A percentile compares a stretch with the other conserved stretches of the same genome.
These are phyloP conservation scores for Aptenodytes patagonicus DNA, from an alignment of 2,113 vertebrate species.

Conservation along the genomic window DNA sequence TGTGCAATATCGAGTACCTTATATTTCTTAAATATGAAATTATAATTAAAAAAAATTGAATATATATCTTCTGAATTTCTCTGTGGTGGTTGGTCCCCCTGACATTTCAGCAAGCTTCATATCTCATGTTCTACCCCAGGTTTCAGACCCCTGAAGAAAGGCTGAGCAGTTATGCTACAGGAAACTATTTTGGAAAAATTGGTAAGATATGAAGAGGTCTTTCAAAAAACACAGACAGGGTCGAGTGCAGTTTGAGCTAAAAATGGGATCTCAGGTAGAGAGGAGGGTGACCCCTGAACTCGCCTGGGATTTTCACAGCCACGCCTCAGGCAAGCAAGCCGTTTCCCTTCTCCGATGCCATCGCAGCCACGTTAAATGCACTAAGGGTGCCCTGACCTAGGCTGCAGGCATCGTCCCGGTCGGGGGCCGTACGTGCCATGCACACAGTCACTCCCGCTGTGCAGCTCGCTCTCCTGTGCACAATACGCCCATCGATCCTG, in stretches of 20 bases:
- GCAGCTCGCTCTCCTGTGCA: neutral
- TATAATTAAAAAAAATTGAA: too few species aligned
- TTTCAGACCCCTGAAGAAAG: neutral
- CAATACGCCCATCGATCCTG: rapidly evolving
- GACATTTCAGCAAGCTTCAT: neutral
- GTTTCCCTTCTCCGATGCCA: neutral
- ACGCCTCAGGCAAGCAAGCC: neutral
- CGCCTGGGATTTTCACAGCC: neutral
- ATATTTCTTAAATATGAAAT: neutral
- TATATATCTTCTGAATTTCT: neutral
- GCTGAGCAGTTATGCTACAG: neutral
- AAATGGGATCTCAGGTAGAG: neutral
- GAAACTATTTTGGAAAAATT: neutral
- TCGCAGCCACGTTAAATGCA: neutral
- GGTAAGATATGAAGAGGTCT: neutral
- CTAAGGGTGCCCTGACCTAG: neutral
- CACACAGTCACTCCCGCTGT: neutral
- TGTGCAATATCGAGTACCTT: neutral
- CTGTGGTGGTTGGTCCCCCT: neutral
- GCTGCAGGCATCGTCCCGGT: neutral
- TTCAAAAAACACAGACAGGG: neutral
- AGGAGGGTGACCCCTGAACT: neutral
- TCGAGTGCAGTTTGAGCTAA: neutral
- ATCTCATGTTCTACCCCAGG: neutral
- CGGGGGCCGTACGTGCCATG: neutral